These are phyloP conservation scores for Andrena praecox DNA, from an alignment of 2,888 invertebrate genomes.

Conservation along the genomic window DNA sequence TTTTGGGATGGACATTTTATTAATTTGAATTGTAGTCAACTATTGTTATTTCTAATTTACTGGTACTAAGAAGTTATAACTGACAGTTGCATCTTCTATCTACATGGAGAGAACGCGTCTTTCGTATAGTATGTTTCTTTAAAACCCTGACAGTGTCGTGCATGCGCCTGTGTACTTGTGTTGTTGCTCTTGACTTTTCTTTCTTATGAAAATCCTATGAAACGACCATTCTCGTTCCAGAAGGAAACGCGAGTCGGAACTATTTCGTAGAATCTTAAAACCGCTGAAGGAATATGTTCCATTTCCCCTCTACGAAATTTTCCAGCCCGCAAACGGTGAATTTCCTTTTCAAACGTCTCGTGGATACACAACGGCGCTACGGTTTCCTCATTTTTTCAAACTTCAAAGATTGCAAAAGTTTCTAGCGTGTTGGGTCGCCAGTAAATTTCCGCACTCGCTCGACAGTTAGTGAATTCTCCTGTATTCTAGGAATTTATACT, in stretches of 20 bases:
- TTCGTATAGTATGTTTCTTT: too few relatives aligned
- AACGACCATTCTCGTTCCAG: not conserved
- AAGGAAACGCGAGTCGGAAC: not conserved
- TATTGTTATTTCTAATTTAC: too few relatives aligned
- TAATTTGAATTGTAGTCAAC: too few relatives aligned
- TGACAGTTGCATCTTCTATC: too few relatives aligned
- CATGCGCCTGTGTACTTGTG: too few relatives aligned
- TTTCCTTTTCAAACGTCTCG: not conserved
- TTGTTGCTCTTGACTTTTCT: not conserved
- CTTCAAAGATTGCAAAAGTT: not conserved
- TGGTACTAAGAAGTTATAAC: too few relatives aligned
- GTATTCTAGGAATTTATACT: not conserved
- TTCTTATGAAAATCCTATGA: slow-evolving; percentile 1
- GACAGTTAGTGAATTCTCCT: not conserved
- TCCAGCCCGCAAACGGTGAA: not conserved
- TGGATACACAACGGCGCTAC: not conserved
- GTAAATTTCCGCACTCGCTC: too few relatives aligned
- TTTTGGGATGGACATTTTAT: too few relatives aligned
- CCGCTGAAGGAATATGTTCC: not conserved
- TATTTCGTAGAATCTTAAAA: not conserved
- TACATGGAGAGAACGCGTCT: too few relatives aligned
- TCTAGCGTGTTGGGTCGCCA: too few relatives aligned
- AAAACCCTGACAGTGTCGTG: too few relatives aligned
- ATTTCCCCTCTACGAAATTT: not conserved
- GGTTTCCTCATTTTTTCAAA: not conserved